Evolutionary conservation across 1,140 invertebrate genomes (phyloP), one percentile per base, ranked within the genome.

Genomic region (Drosophila auraria): DNA sequence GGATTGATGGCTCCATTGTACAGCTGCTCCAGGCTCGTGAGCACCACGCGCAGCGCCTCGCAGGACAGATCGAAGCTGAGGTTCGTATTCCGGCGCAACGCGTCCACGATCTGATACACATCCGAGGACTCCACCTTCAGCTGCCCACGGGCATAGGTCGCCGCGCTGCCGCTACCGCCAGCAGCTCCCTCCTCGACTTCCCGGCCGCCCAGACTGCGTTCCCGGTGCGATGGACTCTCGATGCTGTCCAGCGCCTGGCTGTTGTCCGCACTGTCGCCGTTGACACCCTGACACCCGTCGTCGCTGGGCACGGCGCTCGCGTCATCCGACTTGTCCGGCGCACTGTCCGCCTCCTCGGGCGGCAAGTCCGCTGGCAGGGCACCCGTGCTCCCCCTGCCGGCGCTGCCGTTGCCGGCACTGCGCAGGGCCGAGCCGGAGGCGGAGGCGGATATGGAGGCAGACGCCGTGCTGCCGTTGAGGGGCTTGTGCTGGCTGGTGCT

Each of bases 1-100:
- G 92, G 89, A 74, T 94, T 94, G 45, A 95, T 93, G 54, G 92
- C 94, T 15, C 94, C 93, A 5, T 95, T 95, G 27, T 95, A 93
- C 8, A 95, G 82, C 72, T 95, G 94, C 81, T 95, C 94, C 58
- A 97, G 93, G 54, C 95, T 95, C 70, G 94, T 94, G 14, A 97
- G 94, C 2, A 98, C 96, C 33, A 97, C 96, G 68, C 96, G 96
- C 25, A 98, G 95, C 42, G 97, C 97, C 36, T 97, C 94, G 92
- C 96, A 96, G 0, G 97, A 98, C 94, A 97, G 96, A 82, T 98
- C 96, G 92, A 98, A 96, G 87, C 96, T 97, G 8, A 98, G 94
- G 77, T 97, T 96, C 1, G 97, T 98, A 84, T 97, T 97, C 76
- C 95, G 95, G 40, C 97, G 94, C 6, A 98, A 96, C 87, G 95